These are phyloP conservation scores for Heterohyrax brucei DNA, from an alignment of 2,797 vertebrate species.

Conservation along the genomic window DNA sequence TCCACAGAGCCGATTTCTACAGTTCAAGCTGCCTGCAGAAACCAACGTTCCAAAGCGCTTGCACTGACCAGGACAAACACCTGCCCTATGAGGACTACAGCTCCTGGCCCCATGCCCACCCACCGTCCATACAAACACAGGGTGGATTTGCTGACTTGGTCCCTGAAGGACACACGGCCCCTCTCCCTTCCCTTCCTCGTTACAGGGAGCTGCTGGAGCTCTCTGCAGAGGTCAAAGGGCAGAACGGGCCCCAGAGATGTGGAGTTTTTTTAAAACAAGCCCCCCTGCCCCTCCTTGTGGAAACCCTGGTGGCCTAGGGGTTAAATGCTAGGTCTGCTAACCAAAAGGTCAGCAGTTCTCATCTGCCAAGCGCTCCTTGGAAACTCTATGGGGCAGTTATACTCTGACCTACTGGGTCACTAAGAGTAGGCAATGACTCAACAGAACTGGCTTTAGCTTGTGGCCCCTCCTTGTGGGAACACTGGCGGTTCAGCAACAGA, in stretches of 20 bases:
- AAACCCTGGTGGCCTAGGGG: too few species aligned
- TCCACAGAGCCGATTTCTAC: not conserved
- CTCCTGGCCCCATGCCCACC: not conserved
- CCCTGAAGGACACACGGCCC: not conserved
- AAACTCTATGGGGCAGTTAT: too few species aligned
- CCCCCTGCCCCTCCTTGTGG: not conserved
- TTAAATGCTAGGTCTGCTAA: too few species aligned
- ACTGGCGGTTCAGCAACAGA: too few species aligned
- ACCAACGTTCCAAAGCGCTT: constrained; percentile 8
- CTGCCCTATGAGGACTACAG: not conserved
- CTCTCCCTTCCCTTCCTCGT: not conserved
- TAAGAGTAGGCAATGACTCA: too few species aligned
- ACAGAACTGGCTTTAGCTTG: too few species aligned
- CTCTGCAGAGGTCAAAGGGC: constrained; percentile 23
- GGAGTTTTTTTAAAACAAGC: constrained; percentile 25
- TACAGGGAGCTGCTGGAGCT: not conserved
- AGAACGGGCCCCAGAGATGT: not conserved
- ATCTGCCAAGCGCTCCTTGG: too few species aligned
- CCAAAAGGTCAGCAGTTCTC: too few species aligned
- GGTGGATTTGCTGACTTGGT: not conserved
- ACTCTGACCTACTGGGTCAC: too few species aligned
- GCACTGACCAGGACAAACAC: not conserved
- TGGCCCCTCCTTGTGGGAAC: too few species aligned
- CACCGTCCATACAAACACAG: not conserved
- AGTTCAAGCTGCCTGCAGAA: constrained; percentile 54